Evolutionary conservation across 2,888 invertebrate genomes (phyloP), one percentile per base, ranked within the genome.

Genomic region (Diarsia dahlii): DNA sequence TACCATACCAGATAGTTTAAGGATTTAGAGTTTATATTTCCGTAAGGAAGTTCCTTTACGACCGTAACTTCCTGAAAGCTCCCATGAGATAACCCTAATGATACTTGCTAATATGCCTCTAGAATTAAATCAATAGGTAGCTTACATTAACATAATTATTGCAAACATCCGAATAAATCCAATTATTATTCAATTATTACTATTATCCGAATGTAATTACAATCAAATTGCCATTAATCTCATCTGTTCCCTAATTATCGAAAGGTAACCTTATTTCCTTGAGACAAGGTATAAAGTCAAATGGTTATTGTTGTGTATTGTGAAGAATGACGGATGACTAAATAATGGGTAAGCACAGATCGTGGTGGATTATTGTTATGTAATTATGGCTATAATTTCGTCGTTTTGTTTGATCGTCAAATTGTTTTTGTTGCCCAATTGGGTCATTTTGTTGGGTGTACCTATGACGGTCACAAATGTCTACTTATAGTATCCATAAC

Each of bases 301-400:
- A 28, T 74, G 50, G 2, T 13, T n/a, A 18, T 13, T 54, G 39
- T 67, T 45, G 4, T n/a, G 65, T 81, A 65, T 80, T 71, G 75
- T 74, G 66, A 78, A 39, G 67, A 65, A 85, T 86, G 87, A 86
- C 85, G 85, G 85, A 88, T 87, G 85, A 68, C 15, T 74, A 66
- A 68, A 84, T 87, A 87, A 88, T 88, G 78, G 80, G 66, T 67
- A 65, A 74, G 77, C 80, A 76, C 78, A 84, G 82, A 84, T 78
- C 84, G 81, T 73, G 71, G 52, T 63, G 71, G 74, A 82, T 82
- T 79, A 88, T 88, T 84, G 82, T 84, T 81, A 76, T 67, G 68
- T 88, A 81, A 88, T 88, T 87, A 88, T 60, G 66, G 74, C 34
- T 65, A 79, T 81, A 69, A 81, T 84, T 80, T 81, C 77, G 80